Conservation (phyloP, 1,140 invertebrate genomes). For the Meloidogyne chitwoodi region DNA sequence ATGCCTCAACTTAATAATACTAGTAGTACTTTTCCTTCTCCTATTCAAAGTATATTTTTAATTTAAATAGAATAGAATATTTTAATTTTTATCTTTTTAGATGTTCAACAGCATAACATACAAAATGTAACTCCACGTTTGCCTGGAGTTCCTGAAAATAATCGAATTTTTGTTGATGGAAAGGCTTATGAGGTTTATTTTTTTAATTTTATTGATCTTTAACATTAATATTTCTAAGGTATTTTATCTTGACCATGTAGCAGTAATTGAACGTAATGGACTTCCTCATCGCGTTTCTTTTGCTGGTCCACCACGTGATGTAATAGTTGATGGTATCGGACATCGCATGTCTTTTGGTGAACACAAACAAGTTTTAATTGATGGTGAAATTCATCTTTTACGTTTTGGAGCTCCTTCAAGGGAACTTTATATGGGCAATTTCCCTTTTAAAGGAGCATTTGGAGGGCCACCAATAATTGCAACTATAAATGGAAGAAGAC, state of each 20-base stretch:
- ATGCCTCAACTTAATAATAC: neutral
- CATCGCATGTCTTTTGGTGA: constrained; percentile 52
- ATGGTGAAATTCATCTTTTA: constrained; percentile 67
- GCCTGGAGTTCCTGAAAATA: constrained; percentile 50
- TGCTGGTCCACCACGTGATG: constrained; percentile 41
- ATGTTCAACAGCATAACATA: constrained; percentile 29
- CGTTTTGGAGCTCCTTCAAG: constrained; percentile 83
- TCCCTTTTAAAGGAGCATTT: constrained; percentile 81
- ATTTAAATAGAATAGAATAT: neutral
- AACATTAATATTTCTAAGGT: constrained; percentile 36
- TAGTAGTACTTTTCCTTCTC: neutral
- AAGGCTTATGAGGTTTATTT: constrained; percentile 54
- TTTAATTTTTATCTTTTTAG: neutral
- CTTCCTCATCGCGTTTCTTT: constrained; percentile 51
- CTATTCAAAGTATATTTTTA: neutral
- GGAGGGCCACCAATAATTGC: constrained; percentile 81
- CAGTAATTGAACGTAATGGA: constrained; percentile 56
- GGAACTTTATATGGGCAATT: constrained; percentile 82
- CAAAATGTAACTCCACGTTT: constrained; percentile 46
- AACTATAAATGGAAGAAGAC: constrained; percentile 73
- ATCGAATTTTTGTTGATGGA: constrained; percentile 59
- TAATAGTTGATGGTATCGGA: constrained; percentile 45
- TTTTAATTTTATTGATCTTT: constrained; percentile 8
- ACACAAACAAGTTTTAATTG: constrained; percentile 60
- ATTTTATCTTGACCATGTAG: constrained; percentile 48